Base-by-base conservation (phyloP, 1,140 invertebrate species). In the Cotesia typhae region DNA sequence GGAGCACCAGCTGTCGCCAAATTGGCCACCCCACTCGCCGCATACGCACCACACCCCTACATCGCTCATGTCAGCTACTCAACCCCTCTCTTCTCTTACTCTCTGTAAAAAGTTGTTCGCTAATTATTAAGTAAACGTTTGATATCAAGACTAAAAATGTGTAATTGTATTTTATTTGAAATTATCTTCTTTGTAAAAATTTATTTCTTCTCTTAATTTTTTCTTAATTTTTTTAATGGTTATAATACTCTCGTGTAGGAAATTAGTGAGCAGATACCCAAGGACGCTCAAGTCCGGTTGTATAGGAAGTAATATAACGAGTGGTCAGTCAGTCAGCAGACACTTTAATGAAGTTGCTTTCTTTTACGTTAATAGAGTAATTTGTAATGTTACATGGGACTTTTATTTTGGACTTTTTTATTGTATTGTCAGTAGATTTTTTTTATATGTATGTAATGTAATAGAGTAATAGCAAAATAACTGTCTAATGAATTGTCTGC, bases 31-130 rank as follows among this genome's bases (percentile, higher is more conserved):
- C 52, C 72, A n/a, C 7, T 71, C 75, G 52, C 73, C 9, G 51
- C 64, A 53, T 41, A 63, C 63, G 55, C 65, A 5, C 74, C 70
- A 20, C 71, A 72, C 37, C 68, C 70, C 28, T 75, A 72, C 66
- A 76, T 76, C 68, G 67, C 75, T 71, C 75, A 76, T 51, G 70
- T 76, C 14, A 71, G 60, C 41, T 76, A 76, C 59, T 70, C 71
- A 12, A 73, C 75, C 6, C 75, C 75, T 9, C 72, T 76, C 5
- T 76, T 76, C 75, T 71, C 75, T 6, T 76, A 76, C 67, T 76
- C 75, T 68, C 69, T 68, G 12, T 76, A 71, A 72, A 20, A 51
- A 36, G 37, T n/a, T n/a, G 14, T 47, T 47, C 6, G 10, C 5
- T 47, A 2, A 47, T 10, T 0, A 6, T 10, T 47, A 9, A 47